Base-by-base conservation (phyloP, 2,797 vertebrate genomes). In the Hemitrygon akajei region DNA sequence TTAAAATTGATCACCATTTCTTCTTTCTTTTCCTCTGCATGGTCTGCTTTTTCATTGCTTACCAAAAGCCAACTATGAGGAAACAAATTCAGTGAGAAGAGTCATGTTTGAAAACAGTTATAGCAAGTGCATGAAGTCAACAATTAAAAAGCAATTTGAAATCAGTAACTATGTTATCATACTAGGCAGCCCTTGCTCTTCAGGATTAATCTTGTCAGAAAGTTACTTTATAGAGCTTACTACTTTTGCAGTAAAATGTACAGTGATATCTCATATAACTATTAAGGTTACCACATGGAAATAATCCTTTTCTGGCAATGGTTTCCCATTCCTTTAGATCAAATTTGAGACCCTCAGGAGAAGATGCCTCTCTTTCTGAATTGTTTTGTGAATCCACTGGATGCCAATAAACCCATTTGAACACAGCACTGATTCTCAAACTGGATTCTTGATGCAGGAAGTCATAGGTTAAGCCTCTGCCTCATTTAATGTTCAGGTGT, bases 201-300 rank as follows among this genome's bases (percentile, higher is more conserved):
- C 14, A 22, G 56, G 58, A 58, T 20, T 87, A 63, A 27, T 34
- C 34, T 87, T 87, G 1, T 66, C 58, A 63, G 58, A 34, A 63
- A 63, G 84, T 66, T 16, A 6, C 63, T 87, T 87, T 63, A 87
- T 87, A 63, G n/a, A n/a, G 14, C 63, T 63, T 14, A 30, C 84
- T 87, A 86, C 14, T 86, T 58, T 86, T 12, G 58, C 27, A 60
- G 58, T 63, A 87, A 87, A 87, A 87, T 87, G 5, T n/a, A 60
- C 16, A 63, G 84, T 87, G 25, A 58, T 60, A 60, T 86, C 27
- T 30, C 84, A 87, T 60, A 63, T 63, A 30, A n/a, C 58, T 63
- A 63, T 66, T 87, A 86, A 30, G 47, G 40, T 86, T 86, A 25
- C 84, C 58, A 87, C 12, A 60, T 87, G 84, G 84, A 87, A 87